A percentile compares a stretch with the other conserved stretches of the same genome.
phyloP scores from a whole-genome alignment of 2,888 invertebrate species.

The Mesoligia furuncula region DNA sequence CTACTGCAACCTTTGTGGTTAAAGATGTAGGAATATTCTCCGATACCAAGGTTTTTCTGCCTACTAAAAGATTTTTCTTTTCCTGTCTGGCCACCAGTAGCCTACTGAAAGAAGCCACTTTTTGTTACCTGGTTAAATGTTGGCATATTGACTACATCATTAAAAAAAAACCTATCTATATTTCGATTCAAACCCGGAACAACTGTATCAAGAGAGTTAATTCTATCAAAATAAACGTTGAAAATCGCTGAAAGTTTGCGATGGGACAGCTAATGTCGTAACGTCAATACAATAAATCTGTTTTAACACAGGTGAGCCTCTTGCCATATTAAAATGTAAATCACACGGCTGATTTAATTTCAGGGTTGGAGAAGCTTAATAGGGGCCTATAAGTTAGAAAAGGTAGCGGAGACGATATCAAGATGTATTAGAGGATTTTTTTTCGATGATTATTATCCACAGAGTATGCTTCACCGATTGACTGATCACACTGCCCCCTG shows the following conservation, averaged over 20 bases:
- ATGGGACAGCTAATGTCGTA: constrained; percentile 77
- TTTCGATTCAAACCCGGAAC: constrained; percentile 13
- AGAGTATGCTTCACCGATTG: background rate
- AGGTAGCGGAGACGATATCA: constrained; percentile 58
- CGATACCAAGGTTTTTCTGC: background rate
- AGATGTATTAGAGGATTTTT: background rate
- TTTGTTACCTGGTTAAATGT: background rate
- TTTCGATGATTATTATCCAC: constrained; percentile 1
- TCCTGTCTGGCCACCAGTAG: background rate
- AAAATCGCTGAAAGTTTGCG: constrained; percentile 64
- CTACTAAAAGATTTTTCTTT: no score
- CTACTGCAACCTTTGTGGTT: background rate
- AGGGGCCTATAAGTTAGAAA: constrained; percentile 63
- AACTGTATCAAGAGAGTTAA: constrained; percentile 31
- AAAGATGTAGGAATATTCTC: background rate
- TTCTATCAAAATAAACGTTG: constrained; percentile 76
- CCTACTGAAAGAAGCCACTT: background rate
- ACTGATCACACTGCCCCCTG: background rate
- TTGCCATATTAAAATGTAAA: constrained; percentile 89
- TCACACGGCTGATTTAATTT: constrained; percentile 89
- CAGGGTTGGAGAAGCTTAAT: constrained; percentile 86
- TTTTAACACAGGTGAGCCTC: constrained; percentile 88
- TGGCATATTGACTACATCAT: background rate
- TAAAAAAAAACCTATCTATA: background rate
- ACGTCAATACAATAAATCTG: constrained; percentile 87